Evolutionary conservation across 1,140 invertebrate species (phyloP), one percentile per base, ranked within the genome.

Genomic region (Drosophila nigrodunni): DNA sequence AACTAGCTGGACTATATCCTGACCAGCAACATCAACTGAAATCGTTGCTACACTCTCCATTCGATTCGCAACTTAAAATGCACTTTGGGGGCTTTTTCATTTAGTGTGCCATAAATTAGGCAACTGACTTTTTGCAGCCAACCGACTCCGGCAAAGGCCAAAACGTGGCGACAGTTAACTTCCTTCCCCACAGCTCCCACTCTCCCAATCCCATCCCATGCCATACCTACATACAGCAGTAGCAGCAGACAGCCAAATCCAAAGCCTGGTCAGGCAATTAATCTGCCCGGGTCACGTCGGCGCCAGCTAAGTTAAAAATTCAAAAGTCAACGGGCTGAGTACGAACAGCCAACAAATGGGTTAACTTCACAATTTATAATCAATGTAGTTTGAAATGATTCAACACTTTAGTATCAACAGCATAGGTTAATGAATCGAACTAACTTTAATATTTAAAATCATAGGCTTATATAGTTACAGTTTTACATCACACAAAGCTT

Each of bases 51-150:
- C 50, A 70, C 47, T 55, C 47, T 55, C 30, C 54, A 67, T 55
- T 57, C 68, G 74, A 77, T 35, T 61, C 62, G 69, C 47, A 78
- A 74, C 78, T 78, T 76, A 68, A 78, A 81, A 78, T 78, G 68
- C 73, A 72, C 78, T 76, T 72, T 78, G 68, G 78, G 78, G 68
- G 68, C 75, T 69, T 78, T 76, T 81, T 81, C 78, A 73, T 81
- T 79, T 78, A 76, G 78, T 81, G 77, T 30, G 41, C 68, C 77
- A 81, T 81, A 81, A 81, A 81, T 81, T 78, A 81, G 64, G 68
- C 54, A 68, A 62, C 50, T 30, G 76, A 65, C 47, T 75, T 80
- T 80, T 72, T 59, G 57, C 55, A 35, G 58, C 2, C 25, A 30
- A 30, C 25, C 25, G 25, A 30, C 34, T 43, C 37, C 57, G 75